Evolutionary conservation across 2,888 invertebrate genomes (phyloP).

Genomic region (Oxyteleia sp.): DNA sequence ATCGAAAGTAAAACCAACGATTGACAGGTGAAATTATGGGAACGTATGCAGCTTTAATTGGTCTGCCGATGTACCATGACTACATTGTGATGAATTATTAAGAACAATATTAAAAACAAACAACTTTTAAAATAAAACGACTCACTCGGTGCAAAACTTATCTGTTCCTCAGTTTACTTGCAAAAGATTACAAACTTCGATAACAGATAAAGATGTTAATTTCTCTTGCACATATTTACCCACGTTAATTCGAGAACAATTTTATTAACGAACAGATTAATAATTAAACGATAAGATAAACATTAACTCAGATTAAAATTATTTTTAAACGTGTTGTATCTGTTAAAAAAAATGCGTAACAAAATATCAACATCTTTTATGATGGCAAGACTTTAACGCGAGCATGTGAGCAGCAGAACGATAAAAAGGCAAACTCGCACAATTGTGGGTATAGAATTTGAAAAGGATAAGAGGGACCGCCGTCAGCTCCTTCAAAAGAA

Average conservation of each 20-base stretch:
- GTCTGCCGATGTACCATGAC: neutral
- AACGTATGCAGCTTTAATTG: neutral
- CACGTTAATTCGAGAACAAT: too few species aligned
- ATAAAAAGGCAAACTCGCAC: constrained; percentile 19
- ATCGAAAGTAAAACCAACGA: constrained; percentile 16
- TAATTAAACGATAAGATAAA: too few species aligned
- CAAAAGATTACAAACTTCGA: too few species aligned
- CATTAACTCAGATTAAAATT: neutral
- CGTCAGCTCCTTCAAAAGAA: constrained; percentile 13
- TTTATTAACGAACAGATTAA: too few species aligned
- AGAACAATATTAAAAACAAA: neutral
- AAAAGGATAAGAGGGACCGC: constrained; percentile 11
- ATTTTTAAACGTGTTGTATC: neutral
- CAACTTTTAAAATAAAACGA: neutral
- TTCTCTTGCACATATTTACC: too few species aligned
- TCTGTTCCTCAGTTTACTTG: neutral
- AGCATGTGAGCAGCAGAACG: neutral
- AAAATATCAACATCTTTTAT: neutral
- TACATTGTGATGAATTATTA: neutral
- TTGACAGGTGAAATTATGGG: constrained; percentile 15
- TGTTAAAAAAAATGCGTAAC: neutral
- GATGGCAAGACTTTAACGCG: neutral
- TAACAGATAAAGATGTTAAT: too few species aligned
- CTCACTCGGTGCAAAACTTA: neutral
- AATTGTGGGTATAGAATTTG: constrained; percentile 16